Evolutionary conservation across 2,888 invertebrate genomes (phyloP).

Genomic region (Patella pellucida): DNA sequence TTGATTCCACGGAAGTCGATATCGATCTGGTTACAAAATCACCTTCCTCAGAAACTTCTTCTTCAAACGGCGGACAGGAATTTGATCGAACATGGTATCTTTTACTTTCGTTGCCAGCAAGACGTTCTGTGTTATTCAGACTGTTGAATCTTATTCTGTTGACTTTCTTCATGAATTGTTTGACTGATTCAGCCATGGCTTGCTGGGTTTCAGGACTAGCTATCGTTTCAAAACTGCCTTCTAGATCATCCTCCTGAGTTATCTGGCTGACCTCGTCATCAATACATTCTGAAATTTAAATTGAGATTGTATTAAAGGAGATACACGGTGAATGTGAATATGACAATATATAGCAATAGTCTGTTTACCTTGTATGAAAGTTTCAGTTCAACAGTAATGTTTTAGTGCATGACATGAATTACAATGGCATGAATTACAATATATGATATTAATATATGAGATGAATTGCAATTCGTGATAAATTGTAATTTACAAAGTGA

Average conservation of each 20-base stretch:
- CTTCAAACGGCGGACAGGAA: slow-evolving; percentile 33
- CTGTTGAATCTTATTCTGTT: slow-evolving; percentile 65
- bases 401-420: no score
- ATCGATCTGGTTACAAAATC: slow-evolving; percentile 23
- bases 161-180: slow-evolving; percentile 63
- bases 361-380: no score
- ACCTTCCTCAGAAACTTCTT: slow-evolving; percentile 30
- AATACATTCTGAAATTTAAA: slow-evolving; percentile 35
- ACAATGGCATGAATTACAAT: no score
- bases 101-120: not conserved
- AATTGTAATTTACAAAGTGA: no score
- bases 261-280: slow-evolving; percentile 55
- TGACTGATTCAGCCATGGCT: slow-evolving; percentile 63
- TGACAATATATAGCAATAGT: no score
- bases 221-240: slow-evolving; percentile 13
- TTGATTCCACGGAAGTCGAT: slow-evolving; percentile 21
- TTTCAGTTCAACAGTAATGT: no score
- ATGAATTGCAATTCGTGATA: no score
- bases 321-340: no score
- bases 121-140: slow-evolving; percentile 36
- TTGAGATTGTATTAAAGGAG: no score
- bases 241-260: slow-evolving; percentile 29
- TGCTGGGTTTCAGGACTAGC: slow-evolving; percentile 27
- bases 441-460: no score
- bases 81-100: slow-evolving; percentile 23